These are phyloP conservation scores for Neodiprion lecontei DNA, from an alignment of 1,140 invertebrate species.

Conservation along the genomic window DNA sequence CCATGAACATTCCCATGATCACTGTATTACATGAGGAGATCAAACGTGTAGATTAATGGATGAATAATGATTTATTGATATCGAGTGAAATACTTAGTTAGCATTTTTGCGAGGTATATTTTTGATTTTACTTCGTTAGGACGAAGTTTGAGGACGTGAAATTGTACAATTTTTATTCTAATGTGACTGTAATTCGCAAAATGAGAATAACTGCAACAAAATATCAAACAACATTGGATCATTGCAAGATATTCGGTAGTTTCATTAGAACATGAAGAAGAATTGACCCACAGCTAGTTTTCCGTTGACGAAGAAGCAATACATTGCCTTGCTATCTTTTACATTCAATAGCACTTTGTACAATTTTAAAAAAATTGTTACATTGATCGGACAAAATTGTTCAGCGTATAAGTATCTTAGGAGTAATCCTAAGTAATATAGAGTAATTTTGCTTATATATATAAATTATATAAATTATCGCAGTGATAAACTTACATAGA, in stretches of 20 bases:
- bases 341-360: too few relatives aligned
- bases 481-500: conserved; percentile 47
- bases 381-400: too few relatives aligned
- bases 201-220: background rate
- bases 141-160: background rate
- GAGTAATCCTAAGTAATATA: too few relatives aligned
- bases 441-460: background rate
- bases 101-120: background rate
- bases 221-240: too few relatives aligned
- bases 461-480: background rate
- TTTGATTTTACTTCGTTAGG: too few relatives aligned
- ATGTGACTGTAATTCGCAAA: conserved; percentile 1
- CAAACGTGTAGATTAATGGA: conserved; percentile 16
- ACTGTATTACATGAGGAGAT: conserved; percentile 60
- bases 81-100: conserved; percentile 13
- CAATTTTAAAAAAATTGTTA: too few relatives aligned
- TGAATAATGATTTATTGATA: conserved; percentile 17
- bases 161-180: background rate
- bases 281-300: too few relatives aligned
- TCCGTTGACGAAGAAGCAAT: too few relatives aligned
- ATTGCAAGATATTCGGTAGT: too few relatives aligned
- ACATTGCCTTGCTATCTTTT: too few relatives aligned
- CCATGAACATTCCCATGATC: conserved; percentile 67
- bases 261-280: too few relatives aligned
- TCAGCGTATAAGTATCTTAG: too few relatives aligned